Conservation (phyloP, 2,888 invertebrate genomes). For the Eretmocerus hayati region DNA sequence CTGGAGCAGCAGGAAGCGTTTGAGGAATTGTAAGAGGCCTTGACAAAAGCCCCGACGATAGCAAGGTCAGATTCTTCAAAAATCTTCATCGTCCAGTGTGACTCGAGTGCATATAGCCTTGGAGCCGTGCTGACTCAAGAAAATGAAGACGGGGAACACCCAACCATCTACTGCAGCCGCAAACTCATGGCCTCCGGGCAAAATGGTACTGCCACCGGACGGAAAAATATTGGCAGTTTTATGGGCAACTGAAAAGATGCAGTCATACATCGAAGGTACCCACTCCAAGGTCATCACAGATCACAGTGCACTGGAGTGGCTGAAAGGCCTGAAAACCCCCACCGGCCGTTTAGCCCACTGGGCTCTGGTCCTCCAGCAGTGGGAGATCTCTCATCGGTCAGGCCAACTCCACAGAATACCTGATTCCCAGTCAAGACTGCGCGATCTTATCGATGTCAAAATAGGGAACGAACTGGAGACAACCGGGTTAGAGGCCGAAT, state of each 20-base stretch:
- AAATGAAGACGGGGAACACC: not conserved
- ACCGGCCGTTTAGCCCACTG: not conserved
- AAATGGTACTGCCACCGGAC: not conserved
- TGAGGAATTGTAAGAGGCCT: not conserved
- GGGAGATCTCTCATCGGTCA: not conserved
- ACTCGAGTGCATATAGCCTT: not conserved
- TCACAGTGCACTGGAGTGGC: not conserved
- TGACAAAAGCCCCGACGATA: not conserved
- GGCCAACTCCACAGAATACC: too few relatives aligned
- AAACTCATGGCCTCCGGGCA: not conserved
- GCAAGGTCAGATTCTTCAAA: not conserved
- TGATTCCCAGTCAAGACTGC: too few relatives aligned
- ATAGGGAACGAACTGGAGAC: too few relatives aligned
- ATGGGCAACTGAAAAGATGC: too few relatives aligned
- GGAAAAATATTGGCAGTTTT: not conserved
- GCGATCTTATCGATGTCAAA: too few relatives aligned
- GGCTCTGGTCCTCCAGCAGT: not conserved
- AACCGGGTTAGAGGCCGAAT: too few relatives aligned
- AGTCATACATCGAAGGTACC: not conserved
- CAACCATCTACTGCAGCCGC: not conserved
- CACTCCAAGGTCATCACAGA: not conserved
- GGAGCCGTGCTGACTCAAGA: not conserved
- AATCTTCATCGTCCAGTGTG: not conserved
- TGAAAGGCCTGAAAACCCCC: not conserved
- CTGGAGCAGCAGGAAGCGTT: not conserved